phyloP scores from a whole-genome alignment of 2,797 vertebrate genomes.

The Dendrocincla fuliginosa region DNA sequence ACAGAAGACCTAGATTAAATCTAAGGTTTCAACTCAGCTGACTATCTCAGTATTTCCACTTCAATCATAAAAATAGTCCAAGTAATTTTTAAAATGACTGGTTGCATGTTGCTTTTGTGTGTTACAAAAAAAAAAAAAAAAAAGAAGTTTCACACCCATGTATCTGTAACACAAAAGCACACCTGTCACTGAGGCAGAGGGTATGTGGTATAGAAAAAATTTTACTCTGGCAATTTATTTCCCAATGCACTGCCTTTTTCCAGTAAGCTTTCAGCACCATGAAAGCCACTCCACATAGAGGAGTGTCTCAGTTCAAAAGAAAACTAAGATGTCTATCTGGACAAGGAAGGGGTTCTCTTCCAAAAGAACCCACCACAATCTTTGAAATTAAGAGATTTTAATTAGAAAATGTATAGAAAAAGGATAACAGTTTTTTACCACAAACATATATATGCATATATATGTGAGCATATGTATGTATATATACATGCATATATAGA shows the following conservation, averaged over 20 bases:
- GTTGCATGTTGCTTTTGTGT: background rate
- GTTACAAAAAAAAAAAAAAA: background rate
- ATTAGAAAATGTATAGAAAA: too few relatives aligned
- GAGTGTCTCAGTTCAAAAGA: too few relatives aligned
- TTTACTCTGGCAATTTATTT: background rate
- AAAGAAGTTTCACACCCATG: background rate
- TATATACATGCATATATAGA: too few relatives aligned
- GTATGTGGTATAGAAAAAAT: background rate
- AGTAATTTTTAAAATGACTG: background rate
- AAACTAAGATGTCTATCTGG: too few relatives aligned
- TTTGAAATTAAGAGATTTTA: too few relatives aligned
- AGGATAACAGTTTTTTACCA: too few relatives aligned
- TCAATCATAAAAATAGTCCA: background rate
- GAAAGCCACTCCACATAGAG: too few relatives aligned
- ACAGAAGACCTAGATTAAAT: background rate
- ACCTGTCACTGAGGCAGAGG: background rate
- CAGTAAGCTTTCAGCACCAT: background rate
- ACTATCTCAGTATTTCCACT: background rate
- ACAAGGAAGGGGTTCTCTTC: too few relatives aligned
- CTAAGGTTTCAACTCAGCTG: background rate
- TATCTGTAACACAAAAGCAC: background rate
- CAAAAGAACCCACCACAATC: too few relatives aligned
- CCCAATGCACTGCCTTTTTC: background rate
- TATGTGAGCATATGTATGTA: too few relatives aligned
- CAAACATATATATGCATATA: too few relatives aligned